phyloP scores from a whole-genome alignment of 2,113 vertebrate genomes.

The Ramphastos sulfuratus region DNA sequence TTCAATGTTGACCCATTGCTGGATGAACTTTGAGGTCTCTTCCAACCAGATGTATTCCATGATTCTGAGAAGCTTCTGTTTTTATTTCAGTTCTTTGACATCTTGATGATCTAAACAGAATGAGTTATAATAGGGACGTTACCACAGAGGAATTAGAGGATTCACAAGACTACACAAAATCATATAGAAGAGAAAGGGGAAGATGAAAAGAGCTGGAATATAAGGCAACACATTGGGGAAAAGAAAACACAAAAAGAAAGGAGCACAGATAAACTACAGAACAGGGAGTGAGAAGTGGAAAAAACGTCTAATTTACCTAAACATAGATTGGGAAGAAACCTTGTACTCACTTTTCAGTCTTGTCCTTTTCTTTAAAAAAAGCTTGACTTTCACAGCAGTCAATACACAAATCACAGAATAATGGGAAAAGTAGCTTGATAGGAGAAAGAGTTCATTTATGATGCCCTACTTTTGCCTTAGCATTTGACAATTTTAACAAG shows the following conservation, averaged over 20 bases:
- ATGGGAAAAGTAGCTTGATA: neutral
- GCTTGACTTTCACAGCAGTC: neutral
- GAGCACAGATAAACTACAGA: neutral
- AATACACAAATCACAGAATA: neutral
- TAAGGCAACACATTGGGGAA: neutral
- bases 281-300: neutral
- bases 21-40: too few species aligned
- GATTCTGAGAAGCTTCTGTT: neutral
- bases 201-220: neutral
- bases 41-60: too few species aligned
- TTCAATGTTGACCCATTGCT: too few species aligned
- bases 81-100: neutral
- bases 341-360: neutral
- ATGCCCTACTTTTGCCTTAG: neutral
- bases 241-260: neutral
- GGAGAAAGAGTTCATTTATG: neutral
- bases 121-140: neutral
- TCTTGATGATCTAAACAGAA: neutral
- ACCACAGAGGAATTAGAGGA: neutral
- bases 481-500: neutral
- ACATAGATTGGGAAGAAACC: neutral
- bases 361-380: neutral
- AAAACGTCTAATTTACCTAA: neutral
- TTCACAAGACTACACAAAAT: neutral
- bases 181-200: neutral